These are phyloP conservation scores for Sphinx pinastri DNA, from an alignment of 2,888 invertebrate species.

Conservation along the genomic window DNA sequence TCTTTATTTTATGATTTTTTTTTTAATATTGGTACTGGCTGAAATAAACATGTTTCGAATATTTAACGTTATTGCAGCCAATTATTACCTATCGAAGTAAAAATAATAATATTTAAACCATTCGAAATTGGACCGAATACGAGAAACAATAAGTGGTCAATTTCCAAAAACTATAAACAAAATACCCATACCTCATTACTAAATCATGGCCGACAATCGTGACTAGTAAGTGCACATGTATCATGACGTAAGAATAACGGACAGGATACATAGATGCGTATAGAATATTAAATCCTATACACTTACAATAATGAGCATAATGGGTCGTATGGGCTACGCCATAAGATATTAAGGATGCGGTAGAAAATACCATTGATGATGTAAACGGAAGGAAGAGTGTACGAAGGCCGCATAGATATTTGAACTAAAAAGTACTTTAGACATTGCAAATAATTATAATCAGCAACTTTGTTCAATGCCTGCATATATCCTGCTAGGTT, in stretches of 20 bases:
- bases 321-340: too few relatives aligned
- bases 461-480: too few relatives aligned
- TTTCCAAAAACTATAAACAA: background rate
- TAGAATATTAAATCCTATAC: slow-evolving; percentile 9
- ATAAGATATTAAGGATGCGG: background rate
- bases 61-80: too few relatives aligned
- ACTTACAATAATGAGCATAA: background rate
- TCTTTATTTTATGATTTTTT: too few relatives aligned
- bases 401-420: background rate
- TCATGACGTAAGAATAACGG: slow-evolving; percentile 15
- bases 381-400: slow-evolving; percentile 4
- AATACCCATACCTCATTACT: slow-evolving; percentile 7
- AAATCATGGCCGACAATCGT: background rate
- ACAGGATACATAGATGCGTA: slow-evolving; percentile 13
- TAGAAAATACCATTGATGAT: background rate
- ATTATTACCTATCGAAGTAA: too few relatives aligned
- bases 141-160: background rate
- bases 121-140: too few relatives aligned
- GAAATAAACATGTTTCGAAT: too few relatives aligned
- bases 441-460: too few relatives aligned
- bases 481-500: too few relatives aligned
- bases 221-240: background rate
- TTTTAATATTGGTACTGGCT: too few relatives aligned
- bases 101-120: too few relatives aligned
- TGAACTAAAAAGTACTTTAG: background rate